These are phyloP conservation scores for Micromys minutus DNA, from an alignment of 2,113 vertebrate species.

Conservation along the genomic window DNA sequence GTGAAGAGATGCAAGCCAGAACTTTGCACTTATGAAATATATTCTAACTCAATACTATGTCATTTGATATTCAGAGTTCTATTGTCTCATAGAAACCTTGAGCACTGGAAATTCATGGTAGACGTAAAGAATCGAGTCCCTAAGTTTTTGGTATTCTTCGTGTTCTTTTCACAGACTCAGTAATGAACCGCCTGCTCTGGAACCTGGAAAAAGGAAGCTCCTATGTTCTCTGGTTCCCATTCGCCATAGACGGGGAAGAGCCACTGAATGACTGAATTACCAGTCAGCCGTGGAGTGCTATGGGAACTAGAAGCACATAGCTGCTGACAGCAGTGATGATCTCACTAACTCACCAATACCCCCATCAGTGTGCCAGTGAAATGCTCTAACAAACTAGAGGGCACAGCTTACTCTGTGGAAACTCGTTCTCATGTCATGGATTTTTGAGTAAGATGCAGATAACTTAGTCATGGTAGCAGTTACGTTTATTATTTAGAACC, in stretches of 20 bases:
- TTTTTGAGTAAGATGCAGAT: neutral
- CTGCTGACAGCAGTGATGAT: slow-evolving; percentile 87
- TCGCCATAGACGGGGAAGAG: slow-evolving; percentile 88
- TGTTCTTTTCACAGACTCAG: slow-evolving; percentile 20
- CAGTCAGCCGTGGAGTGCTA: slow-evolving; percentile 85
- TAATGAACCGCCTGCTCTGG: neutral
- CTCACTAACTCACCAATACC: slow-evolving; percentile 86
- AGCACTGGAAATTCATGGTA: neutral
- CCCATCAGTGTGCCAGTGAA: slow-evolving; percentile 90
- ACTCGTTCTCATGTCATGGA: neutral
- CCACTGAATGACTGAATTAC: slow-evolving; percentile 88
- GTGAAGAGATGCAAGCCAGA: neutral
- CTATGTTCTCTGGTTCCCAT: slow-evolving; percentile 41
- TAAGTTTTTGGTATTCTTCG: slow-evolving; percentile 12
- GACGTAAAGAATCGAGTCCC: slow-evolving; percentile 30
- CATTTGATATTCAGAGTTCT: slow-evolving; percentile 37
- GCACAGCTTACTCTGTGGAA: neutral
- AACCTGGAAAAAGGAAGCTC: slow-evolving; percentile 1
- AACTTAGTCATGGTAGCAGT: neutral
- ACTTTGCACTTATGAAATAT: neutral
- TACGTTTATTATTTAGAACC: neutral
- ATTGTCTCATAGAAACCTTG: neutral
- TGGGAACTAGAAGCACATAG: slow-evolving; percentile 91
- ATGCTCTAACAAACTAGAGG: slow-evolving; percentile 81
- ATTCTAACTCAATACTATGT: slow-evolving; percentile 16